Evolutionary conservation across 2,888 invertebrate species (phyloP).

Genomic region (Ariolimax columbianus): DNA sequence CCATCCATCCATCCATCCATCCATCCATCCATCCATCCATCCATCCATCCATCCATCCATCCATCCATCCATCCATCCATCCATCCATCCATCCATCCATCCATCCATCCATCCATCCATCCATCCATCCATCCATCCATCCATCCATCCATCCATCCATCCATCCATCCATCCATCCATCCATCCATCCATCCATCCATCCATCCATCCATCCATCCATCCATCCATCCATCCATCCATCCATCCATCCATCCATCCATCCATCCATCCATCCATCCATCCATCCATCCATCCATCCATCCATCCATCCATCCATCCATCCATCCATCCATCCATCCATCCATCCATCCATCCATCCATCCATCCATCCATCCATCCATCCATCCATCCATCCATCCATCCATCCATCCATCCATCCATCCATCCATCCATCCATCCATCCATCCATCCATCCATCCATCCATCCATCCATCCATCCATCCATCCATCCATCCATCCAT

Average conservation of each 20-base stretch:
- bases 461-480: no score
- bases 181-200: neutral
- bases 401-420: no score
- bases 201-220: neutral
- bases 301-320: neutral
- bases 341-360: neutral
- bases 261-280: neutral
- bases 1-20: neutral
- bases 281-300: no score
- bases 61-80: neutral
- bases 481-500: no score
- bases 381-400: neutral
- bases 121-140: no score
- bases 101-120: no score
- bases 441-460: no score
- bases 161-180: neutral
- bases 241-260: neutral
- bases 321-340: neutral
- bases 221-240: neutral
- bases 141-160: no score
- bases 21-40: neutral
- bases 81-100: neutral
- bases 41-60: neutral
- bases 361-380: neutral
- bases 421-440: no score